phyloP scores from a whole-genome alignment of 2,888 invertebrate genomes.

The Acanthosepion pharaonis region DNA sequence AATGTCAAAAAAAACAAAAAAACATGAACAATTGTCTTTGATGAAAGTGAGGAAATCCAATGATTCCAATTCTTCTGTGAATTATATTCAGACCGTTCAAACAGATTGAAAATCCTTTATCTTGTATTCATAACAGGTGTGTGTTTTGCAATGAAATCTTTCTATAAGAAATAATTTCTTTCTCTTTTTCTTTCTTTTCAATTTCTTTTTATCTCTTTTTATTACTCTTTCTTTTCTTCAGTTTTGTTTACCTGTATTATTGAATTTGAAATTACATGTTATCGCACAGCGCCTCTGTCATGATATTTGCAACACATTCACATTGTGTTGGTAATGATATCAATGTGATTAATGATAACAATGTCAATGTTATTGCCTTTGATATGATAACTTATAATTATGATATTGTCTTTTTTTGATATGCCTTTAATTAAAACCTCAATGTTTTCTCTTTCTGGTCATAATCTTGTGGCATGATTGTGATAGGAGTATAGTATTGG shows the following conservation, averaged over 20 bases:
- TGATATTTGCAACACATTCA: background rate
- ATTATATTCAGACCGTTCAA: background rate
- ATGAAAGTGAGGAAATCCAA: background rate
- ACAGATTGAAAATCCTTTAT: background rate
- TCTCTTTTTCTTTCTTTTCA: constrained; percentile 4
- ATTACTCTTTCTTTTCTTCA: background rate
- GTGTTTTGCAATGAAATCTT: constrained; percentile 33
- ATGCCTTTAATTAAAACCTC: background rate
- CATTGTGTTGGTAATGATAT: background rate
- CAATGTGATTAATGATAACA: background rate
- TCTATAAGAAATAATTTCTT: background rate
- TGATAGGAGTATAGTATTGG: background rate
- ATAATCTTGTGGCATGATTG: constrained; percentile 46
- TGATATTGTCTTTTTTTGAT: background rate
- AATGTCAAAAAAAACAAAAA: background rate
- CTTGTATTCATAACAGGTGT: background rate
- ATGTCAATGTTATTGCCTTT: background rate
- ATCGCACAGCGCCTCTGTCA: background rate
- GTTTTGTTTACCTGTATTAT: background rate
- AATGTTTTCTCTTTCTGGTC: background rate
- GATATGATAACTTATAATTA: background rate
- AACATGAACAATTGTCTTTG: background rate
- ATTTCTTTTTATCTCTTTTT: background rate
- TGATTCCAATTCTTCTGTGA: constrained; percentile 21
- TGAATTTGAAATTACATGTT: background rate